phyloP scores from a whole-genome alignment of 2,797 vertebrate species.

The Botia kubotai region DNA sequence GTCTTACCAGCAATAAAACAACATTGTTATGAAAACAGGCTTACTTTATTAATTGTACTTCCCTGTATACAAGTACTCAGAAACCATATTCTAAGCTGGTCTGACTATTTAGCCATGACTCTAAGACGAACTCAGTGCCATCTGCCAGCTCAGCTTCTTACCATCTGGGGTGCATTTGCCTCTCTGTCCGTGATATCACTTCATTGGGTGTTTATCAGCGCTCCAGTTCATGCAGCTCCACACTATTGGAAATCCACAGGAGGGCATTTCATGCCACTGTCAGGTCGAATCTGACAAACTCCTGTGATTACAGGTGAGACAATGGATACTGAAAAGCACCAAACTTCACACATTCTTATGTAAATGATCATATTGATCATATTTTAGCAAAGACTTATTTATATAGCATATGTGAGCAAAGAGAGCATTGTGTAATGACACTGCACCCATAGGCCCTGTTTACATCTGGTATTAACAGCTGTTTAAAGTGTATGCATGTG shows the following conservation, averaged over 20 bases:
- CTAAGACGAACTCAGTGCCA: constrained; percentile 34
- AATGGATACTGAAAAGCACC: no score
- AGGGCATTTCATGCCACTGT: not conserved
- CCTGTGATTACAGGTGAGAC: not conserved
- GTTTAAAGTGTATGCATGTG: no score
- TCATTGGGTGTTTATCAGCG: constrained; percentile 23
- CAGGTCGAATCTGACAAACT: not conserved
- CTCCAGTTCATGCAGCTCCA: not conserved
- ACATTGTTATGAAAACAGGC: constrained; percentile 1
- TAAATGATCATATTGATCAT: no score
- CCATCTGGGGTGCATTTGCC: constrained; percentile 51
- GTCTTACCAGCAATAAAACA: constrained; percentile 5
- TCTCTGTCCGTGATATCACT: constrained; percentile 20
- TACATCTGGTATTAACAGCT: no score
- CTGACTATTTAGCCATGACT: constrained; percentile 34
- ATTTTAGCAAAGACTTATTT: no score
- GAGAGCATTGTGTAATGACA: no score
- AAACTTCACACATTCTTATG: no score
- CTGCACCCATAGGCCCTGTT: no score
- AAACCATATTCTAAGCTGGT: constrained; percentile 6
- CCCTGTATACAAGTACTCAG: constrained; percentile 16
- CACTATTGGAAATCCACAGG: not conserved
- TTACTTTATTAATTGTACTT: constrained; percentile 30
- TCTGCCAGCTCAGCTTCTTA: constrained; percentile 32
- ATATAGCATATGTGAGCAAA: no score